Evolutionary conservation across 2,888 invertebrate species (phyloP).

Genomic region (Volucella inflata): DNA sequence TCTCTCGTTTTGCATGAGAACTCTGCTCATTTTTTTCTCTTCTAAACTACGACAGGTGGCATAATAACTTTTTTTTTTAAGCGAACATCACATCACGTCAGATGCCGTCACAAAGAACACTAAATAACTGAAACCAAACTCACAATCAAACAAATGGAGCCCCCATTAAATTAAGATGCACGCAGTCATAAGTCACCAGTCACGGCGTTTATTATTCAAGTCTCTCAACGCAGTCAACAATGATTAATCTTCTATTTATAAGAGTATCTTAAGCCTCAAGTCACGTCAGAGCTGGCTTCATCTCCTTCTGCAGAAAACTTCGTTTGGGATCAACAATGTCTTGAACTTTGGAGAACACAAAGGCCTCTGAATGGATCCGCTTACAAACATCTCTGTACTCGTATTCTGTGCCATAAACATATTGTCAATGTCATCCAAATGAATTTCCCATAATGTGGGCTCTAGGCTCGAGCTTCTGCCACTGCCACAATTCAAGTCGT

Average conservation of each 20-base stretch:
- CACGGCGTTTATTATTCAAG: constrained; percentile 27
- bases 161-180: constrained; percentile 66
- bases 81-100: constrained; percentile 17
- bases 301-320: constrained; percentile 31
- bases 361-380: constrained; percentile 50
- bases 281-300: constrained; percentile 30
- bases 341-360: constrained; percentile 65
- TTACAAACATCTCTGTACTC: constrained; percentile 33
- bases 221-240: constrained; percentile 43
- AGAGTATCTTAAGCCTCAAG: constrained; percentile 49
- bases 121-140: background rate
- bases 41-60: constrained; percentile 1
- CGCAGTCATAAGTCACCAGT: constrained; percentile 66
- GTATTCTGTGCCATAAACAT: constrained; percentile 58
- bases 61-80: constrained; percentile 14
- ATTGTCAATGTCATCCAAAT: constrained; percentile 72
- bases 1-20: too few relatives aligned
- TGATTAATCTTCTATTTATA: constrained; percentile 70
- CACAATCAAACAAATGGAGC: constrained; percentile 43
- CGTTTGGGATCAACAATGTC: constrained; percentile 55
- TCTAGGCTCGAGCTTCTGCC: constrained; percentile 52
- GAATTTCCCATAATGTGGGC: constrained; percentile 62
- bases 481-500: constrained; percentile 70
- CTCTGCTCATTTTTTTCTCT: background rate
- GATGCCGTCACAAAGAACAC: background rate